Evolutionary conservation across 1,140 invertebrate species (phyloP).

Genomic region (Cyclina sinensis): DNA sequence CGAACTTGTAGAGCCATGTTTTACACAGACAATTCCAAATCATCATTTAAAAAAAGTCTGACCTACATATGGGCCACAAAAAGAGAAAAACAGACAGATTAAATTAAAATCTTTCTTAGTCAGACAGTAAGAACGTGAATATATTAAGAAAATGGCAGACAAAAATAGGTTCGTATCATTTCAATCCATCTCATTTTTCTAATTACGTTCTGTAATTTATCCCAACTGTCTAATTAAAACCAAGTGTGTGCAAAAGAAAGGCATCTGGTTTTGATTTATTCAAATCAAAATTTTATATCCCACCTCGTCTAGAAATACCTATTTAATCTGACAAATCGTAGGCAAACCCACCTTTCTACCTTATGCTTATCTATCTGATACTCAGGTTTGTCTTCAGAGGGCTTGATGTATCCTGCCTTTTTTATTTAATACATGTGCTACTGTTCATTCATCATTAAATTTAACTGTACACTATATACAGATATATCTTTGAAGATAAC

Average conservation of each 20-base stretch:
- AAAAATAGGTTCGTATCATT: neutral
- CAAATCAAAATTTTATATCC: neutral
- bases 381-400: no score
- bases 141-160: neutral
- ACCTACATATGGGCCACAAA: no score
- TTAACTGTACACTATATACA: no score
- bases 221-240: conserved; percentile 11
- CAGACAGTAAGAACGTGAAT: neutral
- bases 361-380: neutral
- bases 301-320: neutral
- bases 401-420: no score
- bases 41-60: no score
- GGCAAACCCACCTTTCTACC: neutral
- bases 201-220: neutral
- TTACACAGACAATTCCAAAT: no score
- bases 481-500: no score
- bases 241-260: neutral
- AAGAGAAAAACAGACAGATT: no score
- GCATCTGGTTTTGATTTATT: neutral
- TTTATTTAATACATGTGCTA: no score
- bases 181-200: neutral
- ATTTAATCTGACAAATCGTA: neutral
- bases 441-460: no score
- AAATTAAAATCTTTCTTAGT: no score
- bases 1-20: no score